Conservation (phyloP, 2,888 invertebrate species). For the Epirrita christyi region DNA sequence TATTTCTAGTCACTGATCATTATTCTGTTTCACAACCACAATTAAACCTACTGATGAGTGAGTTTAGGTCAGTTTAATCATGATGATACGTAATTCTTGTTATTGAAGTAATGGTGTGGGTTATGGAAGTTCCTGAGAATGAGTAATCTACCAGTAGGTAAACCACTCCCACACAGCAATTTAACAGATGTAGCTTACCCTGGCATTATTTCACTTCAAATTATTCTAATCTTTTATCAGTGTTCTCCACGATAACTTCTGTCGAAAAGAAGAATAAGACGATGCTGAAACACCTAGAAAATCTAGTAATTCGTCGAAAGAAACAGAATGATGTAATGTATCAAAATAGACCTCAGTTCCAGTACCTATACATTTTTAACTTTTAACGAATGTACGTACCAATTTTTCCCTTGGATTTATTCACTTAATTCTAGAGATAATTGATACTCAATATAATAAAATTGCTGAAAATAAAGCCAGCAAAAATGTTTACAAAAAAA, state of each 20-base stretch:
- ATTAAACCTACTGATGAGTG: neutral
- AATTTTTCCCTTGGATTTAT: no score
- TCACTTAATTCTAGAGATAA: no score
- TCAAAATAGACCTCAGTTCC: constrained; percentile 55
- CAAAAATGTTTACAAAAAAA: no score
- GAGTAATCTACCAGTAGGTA: constrained; percentile 56
- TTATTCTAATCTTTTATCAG: constrained; percentile 44
- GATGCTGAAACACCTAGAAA: constrained; percentile 26
- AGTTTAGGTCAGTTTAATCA: neutral
- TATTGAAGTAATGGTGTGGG: constrained; percentile 29
- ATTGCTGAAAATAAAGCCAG: no score
- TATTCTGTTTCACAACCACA: no score
- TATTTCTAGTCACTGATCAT: no score
- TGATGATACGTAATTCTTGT: constrained; percentile 6
- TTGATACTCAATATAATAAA: no score
- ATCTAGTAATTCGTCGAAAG: constrained; percentile 11
- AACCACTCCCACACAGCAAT: constrained; percentile 68
- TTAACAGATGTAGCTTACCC: constrained; percentile 74
- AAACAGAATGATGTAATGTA: constrained; percentile 65
- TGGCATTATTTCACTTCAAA: constrained; percentile 71
- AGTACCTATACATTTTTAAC: neutral
- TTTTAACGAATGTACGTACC: no score
- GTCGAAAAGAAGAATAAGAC: constrained; percentile 61
- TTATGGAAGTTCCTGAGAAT: constrained; percentile 49
- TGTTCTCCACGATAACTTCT: constrained; percentile 53